Evolutionary conservation across 2,888 invertebrate species (phyloP).

Genomic region (Pristionchus maxplancki): DNA sequence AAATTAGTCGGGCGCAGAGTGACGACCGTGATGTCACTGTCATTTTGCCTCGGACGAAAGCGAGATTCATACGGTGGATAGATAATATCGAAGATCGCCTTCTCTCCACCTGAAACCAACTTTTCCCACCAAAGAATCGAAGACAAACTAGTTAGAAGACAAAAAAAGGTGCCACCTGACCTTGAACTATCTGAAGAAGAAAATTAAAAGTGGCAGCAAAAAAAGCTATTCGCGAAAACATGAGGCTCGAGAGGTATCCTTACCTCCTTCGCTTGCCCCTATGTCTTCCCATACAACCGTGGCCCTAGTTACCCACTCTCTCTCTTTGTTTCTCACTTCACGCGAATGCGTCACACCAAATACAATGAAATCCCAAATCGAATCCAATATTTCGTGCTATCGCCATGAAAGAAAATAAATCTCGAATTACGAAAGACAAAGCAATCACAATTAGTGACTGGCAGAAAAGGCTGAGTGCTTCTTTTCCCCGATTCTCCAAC

Average conservation of each 20-base stretch:
- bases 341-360: background rate
- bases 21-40: slow-evolving; percentile 19
- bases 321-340: background rate
- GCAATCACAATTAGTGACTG: background rate
- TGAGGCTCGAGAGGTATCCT: background rate
- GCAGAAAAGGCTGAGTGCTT: background rate
- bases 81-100: slow-evolving; percentile 41
- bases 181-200: background rate
- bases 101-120: slow-evolving; percentile 44
- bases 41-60: slow-evolving; percentile 34
- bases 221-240: background rate
- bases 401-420: background rate
- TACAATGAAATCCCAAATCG: background rate
- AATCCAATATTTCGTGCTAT: background rate
- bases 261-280: background rate
- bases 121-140: no score
- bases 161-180: background rate
- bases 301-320: background rate
- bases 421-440: background rate
- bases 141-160: no score
- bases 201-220: background rate
- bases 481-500: background rate
- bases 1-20: slow-evolving; percentile 18
- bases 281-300: background rate
- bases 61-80: slow-evolving; percentile 4